Evolutionary conservation across 2,888 invertebrate genomes (phyloP).

Genomic region (Emmelina monodactyla): DNA sequence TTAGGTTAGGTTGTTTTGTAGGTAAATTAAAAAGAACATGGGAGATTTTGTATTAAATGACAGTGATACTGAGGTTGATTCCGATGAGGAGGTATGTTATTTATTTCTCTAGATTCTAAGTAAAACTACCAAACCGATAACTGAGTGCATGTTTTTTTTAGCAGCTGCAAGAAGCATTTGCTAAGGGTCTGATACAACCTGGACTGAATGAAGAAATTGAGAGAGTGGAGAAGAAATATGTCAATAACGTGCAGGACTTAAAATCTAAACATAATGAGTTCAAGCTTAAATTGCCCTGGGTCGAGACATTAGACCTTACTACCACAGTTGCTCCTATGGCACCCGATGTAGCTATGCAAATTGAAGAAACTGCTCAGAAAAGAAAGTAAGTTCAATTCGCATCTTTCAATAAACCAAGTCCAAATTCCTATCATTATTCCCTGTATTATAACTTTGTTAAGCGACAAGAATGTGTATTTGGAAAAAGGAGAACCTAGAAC

Average conservation of each 20-base stretch:
- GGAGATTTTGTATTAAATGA: constrained; percentile 52
- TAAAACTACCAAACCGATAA: too few species aligned
- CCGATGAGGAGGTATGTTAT: constrained; percentile 66
- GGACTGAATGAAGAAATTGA: constrained; percentile 79
- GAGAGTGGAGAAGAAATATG: constrained; percentile 61
- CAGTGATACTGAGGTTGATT: constrained; percentile 60
- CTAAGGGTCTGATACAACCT: constrained; percentile 83
- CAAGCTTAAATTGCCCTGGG: constrained; percentile 79
- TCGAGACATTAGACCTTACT: constrained; percentile 83
- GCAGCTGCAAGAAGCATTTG: constrained; percentile 90
- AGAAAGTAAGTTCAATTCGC: constrained; percentile 66
- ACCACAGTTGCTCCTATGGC: constrained; percentile 82
- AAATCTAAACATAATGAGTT: constrained; percentile 77
- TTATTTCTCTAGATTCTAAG: too few species aligned
- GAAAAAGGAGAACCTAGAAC: too few species aligned
- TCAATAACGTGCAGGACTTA: constrained; percentile 78
- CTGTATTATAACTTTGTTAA: too few species aligned
- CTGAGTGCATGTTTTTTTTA: constrained; percentile 23
- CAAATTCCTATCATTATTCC: too few species aligned
- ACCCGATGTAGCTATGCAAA: constrained; percentile 81
- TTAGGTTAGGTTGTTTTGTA: constrained; percentile 10
- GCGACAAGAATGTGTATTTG: too few species aligned
- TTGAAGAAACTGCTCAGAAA: constrained; percentile 78
- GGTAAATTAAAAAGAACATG: constrained; percentile 22
- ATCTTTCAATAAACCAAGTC: too few species aligned